Base-by-base conservation (phyloP, 64 coral and sea anemone species). In the Pocillopora damicornis region DNA sequence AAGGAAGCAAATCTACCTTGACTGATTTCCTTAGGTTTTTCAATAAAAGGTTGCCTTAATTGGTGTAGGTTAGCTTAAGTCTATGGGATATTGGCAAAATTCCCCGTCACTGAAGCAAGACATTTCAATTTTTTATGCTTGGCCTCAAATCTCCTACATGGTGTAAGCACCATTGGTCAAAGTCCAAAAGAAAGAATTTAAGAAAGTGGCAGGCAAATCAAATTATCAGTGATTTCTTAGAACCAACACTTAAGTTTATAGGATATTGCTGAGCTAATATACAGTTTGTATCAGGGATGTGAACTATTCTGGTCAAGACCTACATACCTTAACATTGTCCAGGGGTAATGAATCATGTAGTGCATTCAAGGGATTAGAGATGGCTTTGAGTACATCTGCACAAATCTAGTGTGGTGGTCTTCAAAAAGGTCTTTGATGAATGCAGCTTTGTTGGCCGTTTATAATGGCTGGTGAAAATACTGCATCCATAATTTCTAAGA, bases 331-430 rank as follows among this genome's bases (percentile, higher is more conserved):
- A 88, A 14, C 22, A 95, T 95, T 66, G 89, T 88, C 15, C 73
- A 78, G 13, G 89, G 89, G 81, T 95, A 95, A 76, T 95, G 90
- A 1, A 95, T 36, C 75, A 95, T 91, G 73, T 95, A 91, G 60
- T 91, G 93, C 93, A 91, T 95, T 79, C 92, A 88, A 45, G 94
- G 94, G 13, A 92, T 96, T 16, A 96, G 60, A 23, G 90, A 90
- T 14, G 61, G 61, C 58, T 77, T 35, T 13, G 91, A 90, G 79
- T 92, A 96, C 13, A 89, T 26, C 15, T 59, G 35, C 23, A 74
- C 75, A 90, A 95, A 96, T 78, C 75, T 69, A 1, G 4, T 37
- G 35, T 88, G 82, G 35, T 89, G 87, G 42, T 95, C 90, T 76
- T 79, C 63, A n/a, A 92, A 89, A 12, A 96, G 14, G 8, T 66